Base-by-base conservation (phyloP, 2,797 vertebrate species). In the Myotis daubentonii region DNA sequence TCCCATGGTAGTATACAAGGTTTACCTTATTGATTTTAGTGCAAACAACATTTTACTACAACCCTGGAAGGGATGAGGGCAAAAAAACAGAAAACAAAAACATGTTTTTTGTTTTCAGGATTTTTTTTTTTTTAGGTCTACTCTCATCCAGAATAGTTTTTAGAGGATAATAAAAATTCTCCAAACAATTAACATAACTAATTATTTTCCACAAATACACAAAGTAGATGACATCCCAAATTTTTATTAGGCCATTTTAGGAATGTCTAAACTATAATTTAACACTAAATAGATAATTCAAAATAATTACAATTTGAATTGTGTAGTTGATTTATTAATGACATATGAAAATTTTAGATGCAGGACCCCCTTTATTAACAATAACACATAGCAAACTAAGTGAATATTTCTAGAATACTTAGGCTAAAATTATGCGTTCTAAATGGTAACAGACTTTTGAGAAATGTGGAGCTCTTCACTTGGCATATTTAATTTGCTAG, bases 401-500 rank as follows among this genome's bases (percentile, higher is more conserved):
- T 51, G 30, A 82, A 49, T 93, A 84, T 95, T 95, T 94, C 81
- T 87, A 76, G 74, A 87, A 28, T 95, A 76, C 79, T 93, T 93
- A 93, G 90, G 78, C 74, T 87, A 92, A 94, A 96, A 94, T 92
- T 96, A 96, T 71, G 79, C 74, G 60, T 94, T 93, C 76, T 94
- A 79, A 93, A 88, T 86, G 70, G 70, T 85, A n/a, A 90, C 20
- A 89, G 71, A 60, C 38, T 76, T 93, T 38, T 51, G 79, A 81
- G 80, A 96, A 92, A 84, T 90, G 49, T 23, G 76, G 15, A 8
- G 4, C 95, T 97, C 62, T 93, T 95, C 60, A 84, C 49, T 95
- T 90, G 44, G 93, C 94, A 88, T 93, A 94, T 78, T 93, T 93
- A 94, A 85, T 92, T 92, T 86, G 33, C 86, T 25, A 4, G 57